Conservation (phyloP, 2,113 vertebrate genomes). For the Gorsachius goisagi region DNA sequence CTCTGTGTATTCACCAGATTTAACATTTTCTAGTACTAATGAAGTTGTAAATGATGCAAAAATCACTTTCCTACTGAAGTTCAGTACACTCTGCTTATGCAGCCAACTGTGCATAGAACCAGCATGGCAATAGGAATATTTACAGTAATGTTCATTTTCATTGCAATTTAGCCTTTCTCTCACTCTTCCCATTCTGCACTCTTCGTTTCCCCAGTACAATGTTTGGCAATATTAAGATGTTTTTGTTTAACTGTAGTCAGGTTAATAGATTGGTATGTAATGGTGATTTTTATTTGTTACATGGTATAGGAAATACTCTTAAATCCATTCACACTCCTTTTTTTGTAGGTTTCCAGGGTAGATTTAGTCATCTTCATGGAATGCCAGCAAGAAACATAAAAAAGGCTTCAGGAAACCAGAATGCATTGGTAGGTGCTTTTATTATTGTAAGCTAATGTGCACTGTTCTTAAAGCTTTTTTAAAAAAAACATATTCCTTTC, state of each 20-base stretch:
- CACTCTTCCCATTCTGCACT: neutral
- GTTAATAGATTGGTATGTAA: neutral
- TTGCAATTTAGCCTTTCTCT: neutral
- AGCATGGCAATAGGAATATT: neutral
- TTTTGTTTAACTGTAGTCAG: neutral
- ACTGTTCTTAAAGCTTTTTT: neutral
- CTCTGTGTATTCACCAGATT: neutral
- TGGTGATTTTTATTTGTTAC: neutral
- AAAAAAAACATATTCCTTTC: slow-evolving; percentile 7
- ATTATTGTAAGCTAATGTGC: neutral
- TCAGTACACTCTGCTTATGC: neutral
- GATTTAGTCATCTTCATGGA: slow-evolving; percentile 87
- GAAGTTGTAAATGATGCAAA: neutral
- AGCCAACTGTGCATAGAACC: neutral
- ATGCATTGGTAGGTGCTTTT: slow-evolving; percentile 78
- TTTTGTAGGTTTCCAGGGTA: slow-evolving; percentile 88
- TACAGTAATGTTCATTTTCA: neutral
- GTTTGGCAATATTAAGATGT: neutral
- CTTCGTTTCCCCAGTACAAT: neutral
- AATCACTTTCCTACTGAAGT: neutral
- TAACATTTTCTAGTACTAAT: neutral
- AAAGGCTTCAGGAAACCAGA: slow-evolving; percentile 74
- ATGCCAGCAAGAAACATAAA: slow-evolving; percentile 78
- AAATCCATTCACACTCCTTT: neutral
- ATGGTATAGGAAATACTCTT: neutral